Conservation (phyloP, 2,888 invertebrate species). For the Lydus trimaculatus region DNA sequence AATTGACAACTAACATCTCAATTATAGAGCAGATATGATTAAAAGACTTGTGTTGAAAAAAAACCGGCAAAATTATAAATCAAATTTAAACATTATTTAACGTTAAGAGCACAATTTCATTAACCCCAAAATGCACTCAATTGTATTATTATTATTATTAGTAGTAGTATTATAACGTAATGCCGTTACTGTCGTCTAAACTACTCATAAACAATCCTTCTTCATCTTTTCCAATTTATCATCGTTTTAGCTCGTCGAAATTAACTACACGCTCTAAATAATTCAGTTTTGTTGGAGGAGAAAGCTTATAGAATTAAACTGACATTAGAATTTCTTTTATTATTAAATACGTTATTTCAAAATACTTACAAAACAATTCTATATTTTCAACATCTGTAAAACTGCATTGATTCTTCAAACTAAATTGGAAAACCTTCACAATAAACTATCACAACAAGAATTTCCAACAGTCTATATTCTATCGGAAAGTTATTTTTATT, state of each 20-base stretch:
- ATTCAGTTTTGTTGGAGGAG: background rate
- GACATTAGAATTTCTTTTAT: background rate
- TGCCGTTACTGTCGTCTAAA: constrained; percentile 1
- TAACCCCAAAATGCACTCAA: background rate
- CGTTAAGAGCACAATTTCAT: background rate
- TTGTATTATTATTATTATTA: background rate
- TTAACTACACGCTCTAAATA: constrained; percentile 1
- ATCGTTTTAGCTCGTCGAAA: background rate
- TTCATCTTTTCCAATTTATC: background rate
- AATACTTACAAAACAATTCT: background rate
- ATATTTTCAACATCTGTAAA: too few relatives aligned
- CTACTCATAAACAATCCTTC: background rate
- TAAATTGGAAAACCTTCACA: background rate
- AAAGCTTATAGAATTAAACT: background rate
- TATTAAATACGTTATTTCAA: background rate
- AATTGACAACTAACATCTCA: too few relatives aligned
- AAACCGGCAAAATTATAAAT: background rate
- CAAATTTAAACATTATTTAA: background rate
- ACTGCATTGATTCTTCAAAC: background rate
- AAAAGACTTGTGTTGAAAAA: background rate
- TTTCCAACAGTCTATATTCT: background rate
- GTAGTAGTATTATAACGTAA: background rate
- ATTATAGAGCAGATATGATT: background rate
- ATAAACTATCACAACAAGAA: background rate
- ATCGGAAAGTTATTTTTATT: background rate